Evolutionary conservation across 2,113 vertebrate genomes (phyloP), one percentile per base, ranked within the genome.

Genomic region (Saguinus midas): DNA sequence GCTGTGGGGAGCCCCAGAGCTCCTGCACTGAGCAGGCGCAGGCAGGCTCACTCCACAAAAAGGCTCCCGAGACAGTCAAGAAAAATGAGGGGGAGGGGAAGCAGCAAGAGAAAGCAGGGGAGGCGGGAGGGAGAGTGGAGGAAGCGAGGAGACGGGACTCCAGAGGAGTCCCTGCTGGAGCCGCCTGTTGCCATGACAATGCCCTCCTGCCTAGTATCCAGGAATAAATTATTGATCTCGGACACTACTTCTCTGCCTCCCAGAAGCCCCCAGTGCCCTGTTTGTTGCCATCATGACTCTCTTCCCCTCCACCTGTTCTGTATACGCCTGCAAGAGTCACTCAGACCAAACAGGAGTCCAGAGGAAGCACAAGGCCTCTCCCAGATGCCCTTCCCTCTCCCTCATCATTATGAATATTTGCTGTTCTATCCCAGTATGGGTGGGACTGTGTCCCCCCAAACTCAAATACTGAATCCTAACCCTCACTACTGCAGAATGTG

Each of bases 221-320:
- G 92, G 95, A 97, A 98, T 96, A 94, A 96, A 98, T 98, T 98
- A 98, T 98, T 97, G 98, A 98, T 98, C 21, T 3, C 0, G 57
- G 78, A 94, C 86, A 83, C 72, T 81, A 82, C 68, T 95, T 89
- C 82, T 73, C 79, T 1, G 0, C 91, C 85, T 92, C 91, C 66
- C 76, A 20, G 17, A 48, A 96, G 90, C 70, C 90, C 97, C 87
- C 80, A 50, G 43, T 43, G 96, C 86, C 75, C 97, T 83, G 86
- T 37, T 76, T 0, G 0, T 70, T 7, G 48, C 61, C 43, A 14
- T 37, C 20, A 13, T 70, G 18, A 18, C 40, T 73, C 84, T 66
- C 17, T 61, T 84, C 27, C 52, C 83, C 83, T 76, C 50, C 29
- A 21, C 87, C 25, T 81, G 52, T 23, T 79, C 76, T 57, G 13